phyloP scores from a whole-genome alignment of 2,113 vertebrate genomes.

The Alaudala cheleensis region DNA sequence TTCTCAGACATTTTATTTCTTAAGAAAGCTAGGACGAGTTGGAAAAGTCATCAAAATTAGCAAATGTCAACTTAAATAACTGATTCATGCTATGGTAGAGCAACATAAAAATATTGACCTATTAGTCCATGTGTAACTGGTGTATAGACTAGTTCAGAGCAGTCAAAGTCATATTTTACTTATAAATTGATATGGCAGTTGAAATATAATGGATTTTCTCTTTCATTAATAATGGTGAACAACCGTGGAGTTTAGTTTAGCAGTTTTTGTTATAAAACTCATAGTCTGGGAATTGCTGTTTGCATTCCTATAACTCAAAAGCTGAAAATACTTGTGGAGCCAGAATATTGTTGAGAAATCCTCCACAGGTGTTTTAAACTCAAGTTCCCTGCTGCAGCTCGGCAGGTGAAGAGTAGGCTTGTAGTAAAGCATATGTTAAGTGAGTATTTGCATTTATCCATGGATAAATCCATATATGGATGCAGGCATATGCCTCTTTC shows the following conservation, averaged over 20 bases:
- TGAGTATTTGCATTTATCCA: background rate
- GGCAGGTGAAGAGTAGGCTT: background rate
- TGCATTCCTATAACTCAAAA: background rate
- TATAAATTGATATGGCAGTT: rapidly evolving
- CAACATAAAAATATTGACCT: background rate
- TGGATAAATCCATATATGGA: background rate
- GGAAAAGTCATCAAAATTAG: background rate
- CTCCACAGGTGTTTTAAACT: background rate
- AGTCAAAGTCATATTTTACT: background rate
- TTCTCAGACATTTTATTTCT: background rate
- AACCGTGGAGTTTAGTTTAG: background rate
- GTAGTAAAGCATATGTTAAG: background rate
- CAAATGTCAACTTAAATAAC: background rate
- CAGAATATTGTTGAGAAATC: background rate
- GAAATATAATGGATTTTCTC: background rate
- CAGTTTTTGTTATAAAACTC: background rate
- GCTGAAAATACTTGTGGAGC: background rate
- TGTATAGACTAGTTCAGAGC: background rate
- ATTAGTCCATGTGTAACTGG: rapidly evolving
- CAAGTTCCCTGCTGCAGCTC: background rate
- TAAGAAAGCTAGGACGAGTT: background rate
- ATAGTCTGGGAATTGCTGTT: background rate
- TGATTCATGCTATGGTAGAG: background rate
- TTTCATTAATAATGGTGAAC: background rate
- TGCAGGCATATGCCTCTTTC: background rate